Conservation (phyloP, 2,888 invertebrate genomes). For the Caenorhabditis uteleia region DNA sequence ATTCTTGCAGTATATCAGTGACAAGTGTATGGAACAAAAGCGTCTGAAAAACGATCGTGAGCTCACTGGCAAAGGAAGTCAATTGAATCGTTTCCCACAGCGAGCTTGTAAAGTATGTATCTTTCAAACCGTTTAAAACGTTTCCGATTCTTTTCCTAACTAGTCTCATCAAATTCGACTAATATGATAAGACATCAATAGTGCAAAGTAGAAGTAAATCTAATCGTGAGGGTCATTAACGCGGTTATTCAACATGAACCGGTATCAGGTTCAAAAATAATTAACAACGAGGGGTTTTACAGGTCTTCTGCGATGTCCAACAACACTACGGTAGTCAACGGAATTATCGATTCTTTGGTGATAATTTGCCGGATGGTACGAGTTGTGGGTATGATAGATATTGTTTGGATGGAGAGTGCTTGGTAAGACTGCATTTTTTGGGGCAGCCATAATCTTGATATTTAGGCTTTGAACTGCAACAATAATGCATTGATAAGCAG, state of each 20-base stretch:
- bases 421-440: too few species aligned
- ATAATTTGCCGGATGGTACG: constrained; percentile 69
- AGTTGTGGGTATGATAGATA: constrained; percentile 67
- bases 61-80: constrained; percentile 66
- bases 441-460: too few species aligned
- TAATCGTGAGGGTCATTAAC: neutral
- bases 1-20: constrained; percentile 64
- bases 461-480: constrained; percentile 61
- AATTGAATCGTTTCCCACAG: constrained; percentile 65
- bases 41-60: constrained; percentile 63
- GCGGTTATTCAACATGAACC: neutral
- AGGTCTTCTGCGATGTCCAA: constrained; percentile 69
- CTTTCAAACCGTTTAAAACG: neutral
- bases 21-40: constrained; percentile 65
- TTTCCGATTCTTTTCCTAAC: neutral
- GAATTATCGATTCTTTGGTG: constrained; percentile 69
- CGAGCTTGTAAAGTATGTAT: constrained; percentile 68
- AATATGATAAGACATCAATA: constrained; percentile 25
- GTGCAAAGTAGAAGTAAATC: too few species aligned
- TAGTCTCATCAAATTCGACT: constrained; percentile 12
- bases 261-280: neutral
- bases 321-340: constrained; percentile 58
- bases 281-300: constrained; percentile 14
- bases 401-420: constrained; percentile 68
- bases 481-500: constrained; percentile 57